These are phyloP conservation scores for Ploceus nigricollis DNA, from an alignment of 2,113 vertebrate species.

Conservation along the genomic window DNA sequence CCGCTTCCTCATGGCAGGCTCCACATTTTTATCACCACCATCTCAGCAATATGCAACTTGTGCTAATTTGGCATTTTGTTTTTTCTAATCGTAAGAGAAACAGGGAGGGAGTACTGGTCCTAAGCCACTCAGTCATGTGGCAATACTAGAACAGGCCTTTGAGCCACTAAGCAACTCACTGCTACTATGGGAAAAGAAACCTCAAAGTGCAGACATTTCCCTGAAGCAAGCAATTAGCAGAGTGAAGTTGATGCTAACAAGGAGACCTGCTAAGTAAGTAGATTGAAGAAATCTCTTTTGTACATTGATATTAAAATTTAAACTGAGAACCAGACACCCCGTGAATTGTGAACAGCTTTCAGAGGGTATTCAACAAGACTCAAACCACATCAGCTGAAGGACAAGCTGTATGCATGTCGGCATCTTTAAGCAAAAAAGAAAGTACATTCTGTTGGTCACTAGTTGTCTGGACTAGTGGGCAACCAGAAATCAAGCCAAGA, in stretches of 20 bases:
- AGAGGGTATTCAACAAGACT: background rate
- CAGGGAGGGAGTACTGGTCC: background rate
- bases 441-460: background rate
- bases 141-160: background rate
- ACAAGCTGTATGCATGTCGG: background rate
- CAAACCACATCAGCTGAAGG: background rate
- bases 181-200: background rate
- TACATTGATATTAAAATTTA: background rate
- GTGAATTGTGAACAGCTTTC: background rate
- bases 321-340: background rate
- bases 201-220: slow-evolving; percentile 32
- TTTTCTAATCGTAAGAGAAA: background rate
- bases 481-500: background rate
- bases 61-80: background rate
- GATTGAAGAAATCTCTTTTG: background rate
- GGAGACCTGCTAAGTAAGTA: background rate
- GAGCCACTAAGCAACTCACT: background rate
- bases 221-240: slow-evolving; percentile 18
- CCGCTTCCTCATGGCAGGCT: background rate
- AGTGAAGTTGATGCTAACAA: background rate
- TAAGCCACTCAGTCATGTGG: background rate
- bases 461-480: background rate
- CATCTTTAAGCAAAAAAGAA: background rate
- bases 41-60: background rate
- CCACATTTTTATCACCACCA: background rate